Base-by-base conservation (phyloP, 2,113 vertebrate genomes). In the Callospermophilus lateralis region DNA sequence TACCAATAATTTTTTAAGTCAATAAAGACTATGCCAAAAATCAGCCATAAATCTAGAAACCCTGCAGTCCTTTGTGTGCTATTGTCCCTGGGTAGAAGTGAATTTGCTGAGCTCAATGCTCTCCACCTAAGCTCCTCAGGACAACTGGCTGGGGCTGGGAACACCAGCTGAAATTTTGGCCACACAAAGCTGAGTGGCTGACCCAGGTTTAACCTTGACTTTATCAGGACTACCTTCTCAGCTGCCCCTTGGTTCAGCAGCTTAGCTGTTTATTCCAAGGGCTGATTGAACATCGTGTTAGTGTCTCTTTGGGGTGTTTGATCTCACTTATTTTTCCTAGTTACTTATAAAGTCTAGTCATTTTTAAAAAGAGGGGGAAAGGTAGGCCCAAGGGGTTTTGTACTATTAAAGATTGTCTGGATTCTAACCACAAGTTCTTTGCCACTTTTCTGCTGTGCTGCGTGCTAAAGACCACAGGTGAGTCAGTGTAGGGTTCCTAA, bases 191-290 rank as follows among this genome's bases (percentile, higher is more conserved):
- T 28, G 32, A 76, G 51, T 22, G 83, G 63, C 51, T 73, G 76
- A 77, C 63, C 79, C 61, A 63, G 58, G 70, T 87, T 93, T 97
- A 94, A 90, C 76, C 76, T 94, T 94, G 65, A 90, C 89, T 76
- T 97, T 67, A 48, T 79, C 58, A 73, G n/a, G 81, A 85, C 8
- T 45, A 61, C 45, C 70, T 81, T 88, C 74, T 94, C 28, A 89
- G 58, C 32, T 78, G 30, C 12, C 87, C 39, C 88, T 93, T 86
- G 84, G 51, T 96, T 95, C 51, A 42, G 70, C 55, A 84, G 53
- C 76, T 68, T 51, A 26, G 70, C 83, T 91, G 79, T 92, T 78
- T 78, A 20, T 83, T 84, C 72, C 84, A 92, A 80, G 16, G 37
- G 55, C 37, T 70, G 53, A 74, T 6, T 28, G 72, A 89, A 70